Evolutionary conservation across 92 coral and sea anemone species (phyloP), one percentile per base, ranked within the genome.

Genomic region (Phenganax stokvisi): DNA sequence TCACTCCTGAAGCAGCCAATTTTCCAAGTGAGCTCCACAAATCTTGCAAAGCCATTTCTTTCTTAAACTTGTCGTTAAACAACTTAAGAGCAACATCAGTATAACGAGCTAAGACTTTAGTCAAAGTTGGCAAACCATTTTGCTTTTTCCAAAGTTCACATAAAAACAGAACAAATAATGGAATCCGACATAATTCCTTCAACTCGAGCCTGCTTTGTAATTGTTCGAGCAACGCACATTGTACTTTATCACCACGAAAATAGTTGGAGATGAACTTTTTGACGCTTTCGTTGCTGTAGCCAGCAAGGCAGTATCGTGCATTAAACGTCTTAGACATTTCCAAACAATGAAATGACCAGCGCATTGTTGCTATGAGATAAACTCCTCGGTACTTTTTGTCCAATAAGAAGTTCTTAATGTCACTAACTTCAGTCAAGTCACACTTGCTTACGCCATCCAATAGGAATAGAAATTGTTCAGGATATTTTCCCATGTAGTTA

Each of bases 381-480:
- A 63, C 83, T 1, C 63, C 74, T 28, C 54, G n/a, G 74, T 51
- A 65, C 9, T 31, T 28, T 15, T 65, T 63, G 37, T 51, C 61
- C 29, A 60, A n/a, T 59, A 79, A 8, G 27, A 79, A 6, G 17
- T 17, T 25, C 31, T 65, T 79, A 31, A 79, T 12, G 20, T 63
- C 74, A 0, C 73, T 54, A 16, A 79, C 7, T 29, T 47, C 16
- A 27, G 63, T 62, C 10, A 79, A 17, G 20, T 63, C 20, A 54
- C 73, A 63, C 31, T 79, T 74, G 29, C 25, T 59, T 0, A 79
- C 62, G 3, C 83, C 83, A 47, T 79, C 83, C 83, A 79, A 79
- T 10, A 79, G 15, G 25, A 79, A 62, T 0, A 79, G 57, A 52
- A 79, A 63, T 10, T 30, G 60, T 16, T 53, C 29, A 17, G 83